These are phyloP conservation scores for Raphicerus campestris DNA, from an alignment of 2,113 vertebrate genomes.

Conservation along the genomic window DNA sequence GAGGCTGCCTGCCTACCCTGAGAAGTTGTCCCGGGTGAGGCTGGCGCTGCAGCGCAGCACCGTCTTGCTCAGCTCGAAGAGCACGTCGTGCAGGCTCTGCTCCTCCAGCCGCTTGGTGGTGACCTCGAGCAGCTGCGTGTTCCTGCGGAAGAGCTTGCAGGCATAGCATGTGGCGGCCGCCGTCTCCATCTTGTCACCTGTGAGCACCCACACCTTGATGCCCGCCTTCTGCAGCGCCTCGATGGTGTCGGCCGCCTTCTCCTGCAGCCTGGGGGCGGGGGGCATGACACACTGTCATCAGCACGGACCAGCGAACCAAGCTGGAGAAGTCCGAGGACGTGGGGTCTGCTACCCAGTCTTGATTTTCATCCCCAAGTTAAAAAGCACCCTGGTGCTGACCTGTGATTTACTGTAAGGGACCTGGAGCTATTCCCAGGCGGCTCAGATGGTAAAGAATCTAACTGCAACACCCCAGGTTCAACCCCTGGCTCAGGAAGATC, in stretches of 20 bases:
- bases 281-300: rapidly evolving
- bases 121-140: constrained; percentile 94
- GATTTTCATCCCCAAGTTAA: background rate
- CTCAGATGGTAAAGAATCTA: background rate
- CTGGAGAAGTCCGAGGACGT: background rate
- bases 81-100: constrained; percentile 93
- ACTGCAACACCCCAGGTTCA: background rate
- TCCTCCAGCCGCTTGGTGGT: constrained; percentile 96
- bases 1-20: constrained; percentile 82
- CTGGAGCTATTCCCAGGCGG: background rate
- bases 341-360: background rate
- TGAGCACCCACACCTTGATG: constrained; percentile 98
- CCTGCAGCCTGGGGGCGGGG: constrained; percentile 86
- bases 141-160: constrained; percentile 93
- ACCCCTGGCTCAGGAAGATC: background rate
- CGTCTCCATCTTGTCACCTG: constrained; percentile 98
- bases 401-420: rapidly evolving
- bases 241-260: constrained; percentile 96
- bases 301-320: background rate
- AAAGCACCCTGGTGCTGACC: rapidly evolving
- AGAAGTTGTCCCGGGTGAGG: constrained; percentile 88
- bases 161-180: constrained; percentile 97
- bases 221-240: constrained; percentile 96
- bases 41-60: constrained; percentile 86
- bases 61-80: constrained; percentile 94